Conservation (phyloP, 2,797 vertebrate species). For the Mormyrops boulengeri region DNA sequence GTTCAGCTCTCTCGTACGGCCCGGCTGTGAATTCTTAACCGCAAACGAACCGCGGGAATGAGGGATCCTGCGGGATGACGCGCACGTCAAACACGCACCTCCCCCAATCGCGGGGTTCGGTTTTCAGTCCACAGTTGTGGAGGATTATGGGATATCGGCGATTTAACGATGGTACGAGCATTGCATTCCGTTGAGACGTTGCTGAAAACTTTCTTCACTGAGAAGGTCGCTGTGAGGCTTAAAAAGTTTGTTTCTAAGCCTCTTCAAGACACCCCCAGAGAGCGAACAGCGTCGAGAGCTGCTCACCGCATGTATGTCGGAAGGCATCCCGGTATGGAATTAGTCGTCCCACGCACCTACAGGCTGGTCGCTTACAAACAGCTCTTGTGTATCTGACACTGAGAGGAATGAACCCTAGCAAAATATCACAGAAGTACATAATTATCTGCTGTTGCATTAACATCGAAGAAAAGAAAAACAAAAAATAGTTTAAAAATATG, state of each 20-base stretch:
- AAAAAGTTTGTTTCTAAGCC: background rate
- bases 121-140: background rate
- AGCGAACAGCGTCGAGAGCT: background rate
- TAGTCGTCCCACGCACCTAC: background rate
- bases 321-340: background rate
- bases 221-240: background rate
- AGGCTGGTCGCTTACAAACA: background rate
- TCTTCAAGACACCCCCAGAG: background rate
- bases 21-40: background rate
- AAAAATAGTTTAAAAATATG: background rate
- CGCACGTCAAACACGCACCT: background rate
- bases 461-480: background rate
- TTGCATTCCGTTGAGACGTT: background rate
- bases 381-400: background rate
- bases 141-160: background rate
- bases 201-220: background rate
- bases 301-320: background rate
- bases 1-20: constrained; percentile 72
- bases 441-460: background rate
- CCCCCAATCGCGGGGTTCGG: background rate
- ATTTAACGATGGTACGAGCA: background rate
- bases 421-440: background rate
- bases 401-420: background rate
- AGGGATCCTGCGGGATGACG: too few relatives aligned
- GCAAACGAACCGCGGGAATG: background rate